A percentile compares a stretch with the other conserved stretches of the same genome.
Conservation (phyloP, 1,140 invertebrate species). For the Drosophila nigromelanica region DNA sequence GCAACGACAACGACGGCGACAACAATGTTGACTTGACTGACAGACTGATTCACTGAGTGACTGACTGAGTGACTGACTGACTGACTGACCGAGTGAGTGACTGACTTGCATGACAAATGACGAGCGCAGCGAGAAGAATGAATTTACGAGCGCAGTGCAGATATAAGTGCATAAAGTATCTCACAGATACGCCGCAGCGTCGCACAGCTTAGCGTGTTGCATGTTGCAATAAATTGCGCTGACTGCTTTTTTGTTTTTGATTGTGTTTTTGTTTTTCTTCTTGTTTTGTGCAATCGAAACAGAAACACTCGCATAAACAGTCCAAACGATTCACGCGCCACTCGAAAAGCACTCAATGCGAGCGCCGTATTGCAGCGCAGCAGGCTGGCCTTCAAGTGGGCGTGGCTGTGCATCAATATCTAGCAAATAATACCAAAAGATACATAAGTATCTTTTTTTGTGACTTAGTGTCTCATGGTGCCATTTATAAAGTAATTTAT, state of each 20-base stretch:
- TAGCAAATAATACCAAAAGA: too few relatives aligned
- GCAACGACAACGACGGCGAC: constrained; percentile 24
- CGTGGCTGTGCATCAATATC: background rate
- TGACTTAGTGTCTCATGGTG: too few relatives aligned
- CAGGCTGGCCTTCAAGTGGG: background rate
- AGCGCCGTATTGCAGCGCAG: too few relatives aligned
- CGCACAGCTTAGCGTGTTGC: constrained; percentile 34
- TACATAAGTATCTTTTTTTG: too few relatives aligned
- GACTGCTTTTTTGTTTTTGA: constrained; percentile 4
- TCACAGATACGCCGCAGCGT: constrained; percentile 43
- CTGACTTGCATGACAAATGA: constrained; percentile 70
- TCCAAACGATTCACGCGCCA: constrained; percentile 23
- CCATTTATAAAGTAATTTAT: too few relatives aligned
- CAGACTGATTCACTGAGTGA: constrained; percentile 30
- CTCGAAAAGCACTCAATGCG: constrained; percentile 14
- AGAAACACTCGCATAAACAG: constrained; percentile 3
- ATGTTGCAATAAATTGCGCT: constrained; percentile 44
- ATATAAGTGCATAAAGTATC: constrained; percentile 76
- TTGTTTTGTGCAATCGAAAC: constrained; percentile 7
- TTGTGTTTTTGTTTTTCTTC: constrained; percentile 24
- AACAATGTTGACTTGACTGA: constrained; percentile 47
- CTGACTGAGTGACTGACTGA: constrained; percentile 38
- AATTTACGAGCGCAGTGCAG: constrained; percentile 77
- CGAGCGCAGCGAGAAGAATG: constrained; percentile 45
- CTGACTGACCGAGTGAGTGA: constrained; percentile 53